Conservation (phyloP, 2,797 vertebrate species). For the Neosilurus hyrtlii region DNA sequence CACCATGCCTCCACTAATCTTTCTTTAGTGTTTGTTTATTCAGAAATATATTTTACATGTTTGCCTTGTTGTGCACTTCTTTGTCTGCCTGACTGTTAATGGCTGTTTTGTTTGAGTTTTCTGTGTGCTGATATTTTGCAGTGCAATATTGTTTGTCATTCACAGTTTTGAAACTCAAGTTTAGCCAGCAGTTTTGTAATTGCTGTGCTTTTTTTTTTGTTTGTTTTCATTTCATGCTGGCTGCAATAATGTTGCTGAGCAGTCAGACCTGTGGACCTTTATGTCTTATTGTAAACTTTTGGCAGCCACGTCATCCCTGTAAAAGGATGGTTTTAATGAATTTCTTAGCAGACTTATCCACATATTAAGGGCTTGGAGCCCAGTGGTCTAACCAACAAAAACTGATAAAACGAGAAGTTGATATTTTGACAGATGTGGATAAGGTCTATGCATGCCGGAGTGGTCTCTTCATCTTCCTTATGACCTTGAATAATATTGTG, state of each 20-base stretch:
- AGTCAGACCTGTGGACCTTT: background rate
- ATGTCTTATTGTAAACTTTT: background rate
- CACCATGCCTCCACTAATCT: background rate
- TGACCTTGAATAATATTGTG: too few species aligned
- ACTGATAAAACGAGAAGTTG: too few species aligned
- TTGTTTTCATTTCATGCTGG: background rate
- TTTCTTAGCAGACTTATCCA: background rate
- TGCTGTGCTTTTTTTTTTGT: conserved; percentile 1
- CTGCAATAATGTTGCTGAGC: background rate
- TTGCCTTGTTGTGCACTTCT: conserved; percentile 18
- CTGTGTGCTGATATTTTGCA: conserved; percentile 7
- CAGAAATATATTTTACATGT: background rate
- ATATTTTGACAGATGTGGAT: too few species aligned
- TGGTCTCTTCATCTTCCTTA: too few species aligned
- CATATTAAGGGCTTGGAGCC: background rate
- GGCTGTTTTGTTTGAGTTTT: background rate
- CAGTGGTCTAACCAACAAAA: too few species aligned
- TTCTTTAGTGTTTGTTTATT: conserved; percentile 12
- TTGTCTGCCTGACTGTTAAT: conserved; percentile 3
- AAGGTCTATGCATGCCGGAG: too few species aligned
- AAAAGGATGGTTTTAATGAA: background rate
- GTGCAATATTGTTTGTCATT: conserved; percentile 15
- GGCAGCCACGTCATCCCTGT: background rate
- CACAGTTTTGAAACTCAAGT: background rate
- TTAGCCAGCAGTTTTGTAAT: background rate